Evolutionary conservation across 2,888 invertebrate genomes (phyloP).

Genomic region (Beris morrisii): DNA sequence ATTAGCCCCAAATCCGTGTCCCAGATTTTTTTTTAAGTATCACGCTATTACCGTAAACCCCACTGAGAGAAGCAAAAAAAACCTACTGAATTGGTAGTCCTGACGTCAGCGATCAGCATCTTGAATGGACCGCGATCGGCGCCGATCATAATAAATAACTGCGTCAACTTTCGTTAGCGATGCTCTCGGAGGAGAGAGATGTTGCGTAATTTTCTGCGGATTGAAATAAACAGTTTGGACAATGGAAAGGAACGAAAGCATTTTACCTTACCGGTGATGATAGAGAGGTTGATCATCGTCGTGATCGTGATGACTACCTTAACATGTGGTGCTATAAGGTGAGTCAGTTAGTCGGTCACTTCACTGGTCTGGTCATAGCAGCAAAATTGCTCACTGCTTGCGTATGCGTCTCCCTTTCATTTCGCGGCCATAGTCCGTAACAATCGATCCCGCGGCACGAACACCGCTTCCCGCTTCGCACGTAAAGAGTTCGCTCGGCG

Average conservation of each 20-base stretch:
- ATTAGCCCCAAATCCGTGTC: constrained; percentile 35
- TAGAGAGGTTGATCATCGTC: too few relatives aligned
- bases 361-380: constrained; percentile 19
- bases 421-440: constrained; percentile 26
- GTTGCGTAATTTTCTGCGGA: constrained; percentile 18
- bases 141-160: neutral
- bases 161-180: constrained; percentile 2
- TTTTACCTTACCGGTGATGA: neutral
- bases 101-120: constrained; percentile 13
- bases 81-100: neutral
- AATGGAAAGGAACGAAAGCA: constrained; percentile 9
- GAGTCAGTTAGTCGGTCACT: constrained; percentile 25
- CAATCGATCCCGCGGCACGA: constrained; percentile 12
- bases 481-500: constrained; percentile 21
- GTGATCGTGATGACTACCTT: too few relatives aligned
- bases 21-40: constrained; percentile 33
- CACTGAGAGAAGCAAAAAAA: constrained; percentile 7
- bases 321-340: constrained; percentile 9
- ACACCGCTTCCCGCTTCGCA: neutral
- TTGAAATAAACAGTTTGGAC: constrained; percentile 19
- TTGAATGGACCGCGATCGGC: neutral
- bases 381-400: neutral
- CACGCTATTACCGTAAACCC: constrained; percentile 29
- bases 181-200: neutral
- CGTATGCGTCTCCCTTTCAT: constrained; percentile 26